Percentiles rank a stretch among this genome's conserved stretches.
These are phyloP conservation scores for Hybognathus amarus DNA, from an alignment of 2,797 vertebrate species.

Conservation along the genomic window DNA sequence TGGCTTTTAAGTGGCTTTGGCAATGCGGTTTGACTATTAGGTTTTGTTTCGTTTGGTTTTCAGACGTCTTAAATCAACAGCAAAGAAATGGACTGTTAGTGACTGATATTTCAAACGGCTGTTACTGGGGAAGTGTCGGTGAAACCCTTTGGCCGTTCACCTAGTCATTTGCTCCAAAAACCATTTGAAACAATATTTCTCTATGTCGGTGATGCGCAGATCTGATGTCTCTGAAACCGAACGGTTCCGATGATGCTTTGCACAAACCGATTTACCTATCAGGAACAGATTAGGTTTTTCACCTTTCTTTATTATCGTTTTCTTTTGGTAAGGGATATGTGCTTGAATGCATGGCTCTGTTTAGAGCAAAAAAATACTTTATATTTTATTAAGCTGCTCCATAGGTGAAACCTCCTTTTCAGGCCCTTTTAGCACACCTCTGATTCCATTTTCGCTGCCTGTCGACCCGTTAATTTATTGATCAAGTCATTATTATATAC, in stretches of 20 bases:
- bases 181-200: not conserved
- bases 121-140: conserved; percentile 14
- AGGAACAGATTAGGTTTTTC: conserved; percentile 60
- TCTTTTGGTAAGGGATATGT: conserved; percentile 59
- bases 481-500: conserved; percentile 38
- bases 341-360: conserved; percentile 76
- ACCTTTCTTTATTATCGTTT: conserved; percentile 52
- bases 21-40: not conserved
- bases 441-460: conserved; percentile 22
- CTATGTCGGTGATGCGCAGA: conserved; percentile 63
- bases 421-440: conserved; percentile 17
- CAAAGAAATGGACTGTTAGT: conserved; percentile 26
- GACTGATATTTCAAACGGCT: conserved; percentile 1
- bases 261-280: conserved; percentile 65
- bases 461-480: conserved; percentile 43
- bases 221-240: conserved; percentile 65
- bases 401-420: conserved; percentile 29
- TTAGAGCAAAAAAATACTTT: conserved; percentile 47
- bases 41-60: not conserved
- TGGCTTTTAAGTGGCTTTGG: conserved; percentile 15
- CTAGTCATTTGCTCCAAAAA: not conserved
- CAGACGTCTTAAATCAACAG: not conserved
- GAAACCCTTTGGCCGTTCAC: not conserved
- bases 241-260: conserved; percentile 70
- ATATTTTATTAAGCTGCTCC: conserved; percentile 47